phyloP scores from a whole-genome alignment of 2,113 vertebrate genomes.

The Mustela lutreola region DNA sequence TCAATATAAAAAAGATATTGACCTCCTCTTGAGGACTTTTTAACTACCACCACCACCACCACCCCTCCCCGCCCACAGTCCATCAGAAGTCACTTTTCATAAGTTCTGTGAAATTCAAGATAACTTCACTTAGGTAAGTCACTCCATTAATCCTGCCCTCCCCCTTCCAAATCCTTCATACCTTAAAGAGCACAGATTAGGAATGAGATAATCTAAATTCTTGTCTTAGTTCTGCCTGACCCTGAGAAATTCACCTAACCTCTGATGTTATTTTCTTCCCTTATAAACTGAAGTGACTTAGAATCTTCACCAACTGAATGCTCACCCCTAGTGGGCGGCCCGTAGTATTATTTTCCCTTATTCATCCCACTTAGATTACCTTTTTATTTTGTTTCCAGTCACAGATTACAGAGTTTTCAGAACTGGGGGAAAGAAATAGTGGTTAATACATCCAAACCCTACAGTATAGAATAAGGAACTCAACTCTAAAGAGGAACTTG shows the following conservation, averaged over 20 bases:
- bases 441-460: constrained; percentile 44
- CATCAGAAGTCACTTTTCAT: constrained; percentile 34
- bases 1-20: neutral
- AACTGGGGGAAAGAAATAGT: neutral
- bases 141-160: neutral
- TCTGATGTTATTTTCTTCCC: neutral
- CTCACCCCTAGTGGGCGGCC: neutral
- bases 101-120: constrained; percentile 52
- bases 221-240: neutral
- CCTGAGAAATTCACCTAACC: constrained; percentile 38
- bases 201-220: constrained; percentile 49
- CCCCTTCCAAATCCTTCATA: constrained; percentile 1
- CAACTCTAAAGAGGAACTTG: constrained; percentile 47
- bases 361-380: neutral
- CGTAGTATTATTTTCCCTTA: constrained; percentile 17
- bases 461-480: constrained; percentile 25
- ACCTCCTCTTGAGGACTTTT: neutral
- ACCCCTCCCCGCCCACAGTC: neutral
- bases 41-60: neutral
- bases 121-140: constrained; percentile 35
- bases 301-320: neutral
- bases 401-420: neutral
- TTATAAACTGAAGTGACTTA: constrained; percentile 20
- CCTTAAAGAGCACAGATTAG: neutral
- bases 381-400: constrained; percentile 44